Evolutionary conservation across 2,113 vertebrate genomes (phyloP).

Genomic region (Holacanthus passer): DNA sequence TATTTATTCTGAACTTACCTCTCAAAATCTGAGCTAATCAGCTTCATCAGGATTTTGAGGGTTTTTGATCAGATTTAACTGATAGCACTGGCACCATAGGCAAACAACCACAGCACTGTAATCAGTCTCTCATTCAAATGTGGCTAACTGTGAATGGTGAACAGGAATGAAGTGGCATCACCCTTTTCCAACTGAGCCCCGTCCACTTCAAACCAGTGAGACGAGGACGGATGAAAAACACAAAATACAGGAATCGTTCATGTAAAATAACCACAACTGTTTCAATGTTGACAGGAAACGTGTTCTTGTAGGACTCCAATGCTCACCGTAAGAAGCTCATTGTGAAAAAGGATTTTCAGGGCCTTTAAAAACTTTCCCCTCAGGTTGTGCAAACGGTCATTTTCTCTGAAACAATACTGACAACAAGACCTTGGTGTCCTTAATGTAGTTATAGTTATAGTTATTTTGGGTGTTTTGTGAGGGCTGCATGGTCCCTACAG

Average conservation of each 20-base stretch:
- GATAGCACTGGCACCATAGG: not conserved
- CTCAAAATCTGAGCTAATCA: not conserved
- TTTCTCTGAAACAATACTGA: not conserved
- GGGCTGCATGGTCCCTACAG: not conserved
- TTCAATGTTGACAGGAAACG: too few relatives aligned
- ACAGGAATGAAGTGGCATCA: too few relatives aligned
- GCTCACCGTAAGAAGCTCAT: not conserved
- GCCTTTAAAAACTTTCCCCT: not conserved
- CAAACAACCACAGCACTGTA: not conserved
- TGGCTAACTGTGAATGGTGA: too few relatives aligned
- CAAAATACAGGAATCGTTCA: not conserved
- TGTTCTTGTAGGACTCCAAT: not conserved
- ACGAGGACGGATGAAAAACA: not conserved
- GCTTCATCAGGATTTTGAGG: not conserved
- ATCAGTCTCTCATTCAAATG: slow-evolving; percentile 3
- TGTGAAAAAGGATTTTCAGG: not conserved
- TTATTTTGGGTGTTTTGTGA: not conserved
- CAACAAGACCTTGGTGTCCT: not conserved
- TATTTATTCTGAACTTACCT: not conserved
- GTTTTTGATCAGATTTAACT: not conserved
- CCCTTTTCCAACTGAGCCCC: too few relatives aligned
- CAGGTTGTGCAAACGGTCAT: not conserved
- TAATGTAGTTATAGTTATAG: not conserved
- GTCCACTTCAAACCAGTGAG: too few relatives aligned
- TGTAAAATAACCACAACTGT: not conserved